Evolutionary conservation across 2,113 vertebrate species (phyloP), one percentile per base, ranked within the genome.

Genomic region (Steatornis caripensis): DNA sequence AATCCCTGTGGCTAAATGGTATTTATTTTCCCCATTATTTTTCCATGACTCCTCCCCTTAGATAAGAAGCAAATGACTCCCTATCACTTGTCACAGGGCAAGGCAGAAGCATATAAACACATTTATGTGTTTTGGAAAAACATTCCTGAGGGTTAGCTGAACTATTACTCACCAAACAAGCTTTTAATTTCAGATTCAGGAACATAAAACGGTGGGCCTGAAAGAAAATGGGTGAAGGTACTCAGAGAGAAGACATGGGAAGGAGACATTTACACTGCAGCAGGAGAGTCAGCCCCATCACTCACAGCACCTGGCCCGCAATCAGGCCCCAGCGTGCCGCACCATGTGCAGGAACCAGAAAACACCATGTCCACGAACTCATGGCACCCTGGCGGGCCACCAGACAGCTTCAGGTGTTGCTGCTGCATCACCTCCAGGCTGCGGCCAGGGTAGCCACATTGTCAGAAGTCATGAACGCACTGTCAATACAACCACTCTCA

Each of bases 161-260:
- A 94, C 34, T 49, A 62, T 32, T 71, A 98, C 98, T 97, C 87
- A 98, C 98, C 98, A 94, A 98, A 98, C 36, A 98, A 94, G 29
- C 60, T 93, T 93, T 94, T 71, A 71, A 98, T 46, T 95, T 98
- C 97, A 46, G 76, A 84, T 37, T 98, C 96, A 49, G 98, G 84
- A 91, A 98, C 87, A 51, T 98, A 98, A 96, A 98, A 98, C 0
- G 98, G 98, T 57, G 98, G 98, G 10, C 98, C 98, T 98, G 92
- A 82, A 93, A 84, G 75, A 70, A 94, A 91, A 79, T 0, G 8
- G 32, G 13, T 22, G 27, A 91, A 96, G 34, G 79, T 55, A 37
- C 76, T 91, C 53, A 87, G n/a, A 71, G 45, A 69, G 29, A 45
- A 68, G 61, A 68, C 27, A 69, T 1, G 5, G 27, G 24, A 74